Conservation (phyloP, 2,888 invertebrate genomes). For the Pemphredon lugubris region DNA sequence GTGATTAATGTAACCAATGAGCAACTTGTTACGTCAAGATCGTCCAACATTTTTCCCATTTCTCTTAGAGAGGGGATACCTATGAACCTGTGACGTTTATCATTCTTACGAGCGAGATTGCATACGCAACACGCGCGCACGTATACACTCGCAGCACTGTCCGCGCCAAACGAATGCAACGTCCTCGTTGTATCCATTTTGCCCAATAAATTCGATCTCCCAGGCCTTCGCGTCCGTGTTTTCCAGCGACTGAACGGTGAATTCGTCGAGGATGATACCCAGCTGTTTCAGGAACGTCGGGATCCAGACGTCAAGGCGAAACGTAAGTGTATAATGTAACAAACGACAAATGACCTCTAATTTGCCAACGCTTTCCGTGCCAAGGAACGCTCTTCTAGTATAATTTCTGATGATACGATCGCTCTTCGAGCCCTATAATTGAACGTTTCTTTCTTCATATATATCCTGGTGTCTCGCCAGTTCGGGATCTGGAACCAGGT, state of each 20-base stretch:
- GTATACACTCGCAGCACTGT: no score
- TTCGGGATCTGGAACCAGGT: slow-evolving; percentile 79
- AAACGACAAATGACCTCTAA: slow-evolving; percentile 72
- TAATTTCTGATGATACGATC: slow-evolving; percentile 41
- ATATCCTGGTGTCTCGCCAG: slow-evolving; percentile 71
- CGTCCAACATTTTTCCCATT: slow-evolving; percentile 21
- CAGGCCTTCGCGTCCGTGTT: not conserved
- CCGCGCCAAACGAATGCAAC: slow-evolving; percentile 46
- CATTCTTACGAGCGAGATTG: slow-evolving; percentile 32
- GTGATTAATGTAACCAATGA: not conserved
- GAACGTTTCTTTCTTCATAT: slow-evolving; percentile 63
- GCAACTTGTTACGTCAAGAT: slow-evolving; percentile 34
- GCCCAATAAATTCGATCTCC: slow-evolving; percentile 1
- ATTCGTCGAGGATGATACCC: slow-evolving; percentile 79
- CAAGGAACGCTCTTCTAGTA: slow-evolving; percentile 46
- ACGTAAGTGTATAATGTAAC: slow-evolving; percentile 80
- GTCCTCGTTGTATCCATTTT: slow-evolving; percentile 31
- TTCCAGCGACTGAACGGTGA: not conserved
- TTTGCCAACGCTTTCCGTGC: slow-evolving; percentile 52
- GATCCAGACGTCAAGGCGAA: slow-evolving; percentile 78
- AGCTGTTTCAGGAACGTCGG: slow-evolving; percentile 79
- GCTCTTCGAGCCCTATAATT: slow-evolving; percentile 30
- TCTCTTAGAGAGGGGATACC: slow-evolving; percentile 32
- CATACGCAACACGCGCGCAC: no score
- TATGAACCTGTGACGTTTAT: slow-evolving; percentile 46